Evolutionary conservation across 2,113 vertebrate species (phyloP).

Genomic region (Capreolus pygargus): DNA sequence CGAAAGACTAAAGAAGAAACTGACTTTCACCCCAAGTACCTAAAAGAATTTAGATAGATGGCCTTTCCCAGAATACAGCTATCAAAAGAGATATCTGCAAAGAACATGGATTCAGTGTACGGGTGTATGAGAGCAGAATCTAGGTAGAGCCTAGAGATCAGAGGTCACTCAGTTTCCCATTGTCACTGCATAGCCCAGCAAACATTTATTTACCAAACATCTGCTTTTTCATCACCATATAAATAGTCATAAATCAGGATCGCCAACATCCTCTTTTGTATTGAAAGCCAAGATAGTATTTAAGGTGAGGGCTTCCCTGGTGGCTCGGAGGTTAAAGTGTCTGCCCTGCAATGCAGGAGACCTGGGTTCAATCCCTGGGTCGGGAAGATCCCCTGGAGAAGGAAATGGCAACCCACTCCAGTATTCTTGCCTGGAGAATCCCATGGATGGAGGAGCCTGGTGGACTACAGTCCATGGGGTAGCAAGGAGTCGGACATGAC

Average conservation of each 20-base stretch:
- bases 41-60: background rate
- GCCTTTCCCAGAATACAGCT: too few species aligned
- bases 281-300: background rate
- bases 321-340: too few species aligned
- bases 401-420: too few species aligned
- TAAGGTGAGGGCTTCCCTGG: background rate
- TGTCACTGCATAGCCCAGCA: background rate
- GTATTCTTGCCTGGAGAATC: too few species aligned
- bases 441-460: too few species aligned
- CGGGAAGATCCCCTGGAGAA: too few species aligned
- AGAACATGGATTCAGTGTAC: background rate
- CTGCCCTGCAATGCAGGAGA: too few species aligned
- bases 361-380: too few species aligned
- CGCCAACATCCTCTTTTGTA: background rate
- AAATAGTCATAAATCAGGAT: background rate
- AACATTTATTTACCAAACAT: background rate
- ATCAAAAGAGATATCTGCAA: background rate
- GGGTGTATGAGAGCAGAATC: background rate
- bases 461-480: too few species aligned
- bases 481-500: too few species aligned
- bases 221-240: background rate
- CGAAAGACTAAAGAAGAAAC: background rate
- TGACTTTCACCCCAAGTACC: background rate
- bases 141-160: background rate
- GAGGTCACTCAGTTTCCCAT: background rate